A percentile compares a stretch with the other conserved stretches of the same genome.
phyloP scores from a whole-genome alignment of 1,140 invertebrate genomes.

The Diorhabda elongata region DNA sequence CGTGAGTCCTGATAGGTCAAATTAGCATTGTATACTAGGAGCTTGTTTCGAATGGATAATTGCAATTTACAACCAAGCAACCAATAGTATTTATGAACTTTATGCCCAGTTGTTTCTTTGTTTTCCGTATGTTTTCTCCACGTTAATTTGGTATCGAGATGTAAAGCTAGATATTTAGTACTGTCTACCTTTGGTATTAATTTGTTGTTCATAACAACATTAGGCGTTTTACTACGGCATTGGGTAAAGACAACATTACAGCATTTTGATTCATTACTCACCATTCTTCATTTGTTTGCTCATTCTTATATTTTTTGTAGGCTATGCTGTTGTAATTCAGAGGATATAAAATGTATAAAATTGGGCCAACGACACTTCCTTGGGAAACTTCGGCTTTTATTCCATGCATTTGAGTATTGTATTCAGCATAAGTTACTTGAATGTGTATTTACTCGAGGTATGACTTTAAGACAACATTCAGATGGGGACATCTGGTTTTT shows the following conservation, averaged over 20 bases:
- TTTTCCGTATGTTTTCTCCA: background rate
- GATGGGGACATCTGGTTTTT: no score
- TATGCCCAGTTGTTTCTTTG: background rate
- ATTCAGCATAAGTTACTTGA: no score
- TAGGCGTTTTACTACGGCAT: background rate
- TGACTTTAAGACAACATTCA: no score
- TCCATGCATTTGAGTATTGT: no score
- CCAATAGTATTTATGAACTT: background rate
- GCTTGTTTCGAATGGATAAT: background rate
- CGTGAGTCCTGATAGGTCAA: background rate
- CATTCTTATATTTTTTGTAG: background rate
- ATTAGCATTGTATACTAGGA: background rate
- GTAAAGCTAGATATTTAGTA: background rate
- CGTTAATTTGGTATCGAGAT: background rate
- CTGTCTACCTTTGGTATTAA: background rate
- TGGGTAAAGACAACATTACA: background rate
- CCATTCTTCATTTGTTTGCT: background rate
- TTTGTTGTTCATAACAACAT: background rate
- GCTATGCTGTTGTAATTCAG: no score
- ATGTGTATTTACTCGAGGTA: no score
- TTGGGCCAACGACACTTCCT: no score
- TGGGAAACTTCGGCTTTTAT: no score
- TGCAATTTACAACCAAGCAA: background rate
- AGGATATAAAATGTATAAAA: no score
- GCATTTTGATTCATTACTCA: background rate